A percentile compares a stretch with the other conserved stretches of the same genome.
Evolutionary conservation across 2,888 invertebrate genomes (phyloP).

Genomic region (Tachina grossa): DNA sequence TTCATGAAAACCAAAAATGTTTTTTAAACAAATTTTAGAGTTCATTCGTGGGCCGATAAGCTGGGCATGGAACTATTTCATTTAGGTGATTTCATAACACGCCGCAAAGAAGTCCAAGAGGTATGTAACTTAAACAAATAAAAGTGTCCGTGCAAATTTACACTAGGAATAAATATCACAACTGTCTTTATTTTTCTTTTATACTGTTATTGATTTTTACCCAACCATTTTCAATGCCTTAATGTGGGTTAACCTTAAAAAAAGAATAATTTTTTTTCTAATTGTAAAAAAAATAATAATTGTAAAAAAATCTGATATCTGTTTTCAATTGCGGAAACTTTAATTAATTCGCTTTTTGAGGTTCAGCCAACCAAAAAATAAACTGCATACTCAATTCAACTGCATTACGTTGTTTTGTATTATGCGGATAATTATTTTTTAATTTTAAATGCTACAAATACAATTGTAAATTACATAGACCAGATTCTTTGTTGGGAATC

Average conservation of each 20-base stretch:
- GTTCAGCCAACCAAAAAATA: too few relatives aligned
- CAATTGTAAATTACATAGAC: too few relatives aligned
- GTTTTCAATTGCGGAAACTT: too few relatives aligned
- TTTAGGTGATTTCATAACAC: constrained; percentile 91
- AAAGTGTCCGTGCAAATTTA: not conserved
- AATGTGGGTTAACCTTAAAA: constrained; percentile 41
- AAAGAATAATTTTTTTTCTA: too few relatives aligned
- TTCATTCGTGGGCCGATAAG: constrained; percentile 92
- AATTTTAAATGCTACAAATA: too few relatives aligned
- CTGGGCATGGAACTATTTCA: constrained; percentile 91
- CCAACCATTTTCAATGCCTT: constrained; percentile 30
- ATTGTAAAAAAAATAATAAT: not conserved
- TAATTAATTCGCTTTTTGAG: too few relatives aligned
- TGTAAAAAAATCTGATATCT: not conserved
- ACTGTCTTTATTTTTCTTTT: constrained; percentile 16
- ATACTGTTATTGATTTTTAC: constrained; percentile 79
- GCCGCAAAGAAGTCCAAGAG: constrained; percentile 90
- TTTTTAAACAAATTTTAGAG: constrained; percentile 83
- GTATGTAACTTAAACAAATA: constrained; percentile 82
- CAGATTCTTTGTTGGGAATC: too few relatives aligned
- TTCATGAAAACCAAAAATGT: constrained; percentile 9
- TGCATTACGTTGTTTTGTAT: too few relatives aligned
- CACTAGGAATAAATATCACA: constrained; percentile 3
- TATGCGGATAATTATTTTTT: too few relatives aligned
- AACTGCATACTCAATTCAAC: too few relatives aligned